phyloP scores from a whole-genome alignment of 2,888 invertebrate genomes.

The Trachelus stipa region DNA sequence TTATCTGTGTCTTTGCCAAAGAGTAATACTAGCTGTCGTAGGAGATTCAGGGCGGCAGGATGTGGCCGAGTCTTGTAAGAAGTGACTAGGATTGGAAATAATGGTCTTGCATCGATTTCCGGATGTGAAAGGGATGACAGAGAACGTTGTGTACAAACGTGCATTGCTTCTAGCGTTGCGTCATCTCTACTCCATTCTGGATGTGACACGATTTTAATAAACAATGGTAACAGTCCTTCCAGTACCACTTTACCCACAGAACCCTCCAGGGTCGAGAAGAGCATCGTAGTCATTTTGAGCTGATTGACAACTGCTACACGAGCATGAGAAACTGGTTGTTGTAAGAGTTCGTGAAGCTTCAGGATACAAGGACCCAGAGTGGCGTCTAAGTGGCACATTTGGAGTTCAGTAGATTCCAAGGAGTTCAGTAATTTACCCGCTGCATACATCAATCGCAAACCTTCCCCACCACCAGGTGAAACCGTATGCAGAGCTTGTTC shows the following conservation, averaged over 20 bases:
- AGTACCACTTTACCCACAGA: conserved; percentile 63
- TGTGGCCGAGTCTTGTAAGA: conserved; percentile 66
- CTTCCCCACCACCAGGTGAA: conserved; percentile 75
- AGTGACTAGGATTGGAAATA: conserved; percentile 48
- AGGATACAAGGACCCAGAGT: conserved; percentile 77
- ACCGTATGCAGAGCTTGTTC: conserved; percentile 70
- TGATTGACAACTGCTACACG: conserved; percentile 70
- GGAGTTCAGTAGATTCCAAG: conserved; percentile 71
- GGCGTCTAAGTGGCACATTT: conserved; percentile 77
- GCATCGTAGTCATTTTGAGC: conserved; percentile 76
- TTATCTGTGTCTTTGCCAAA: conserved; percentile 65
- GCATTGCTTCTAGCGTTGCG: conserved; percentile 74
- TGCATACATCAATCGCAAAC: conserved; percentile 80
- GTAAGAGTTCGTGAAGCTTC: conserved; percentile 70
- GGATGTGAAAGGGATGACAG: conserved; percentile 55
- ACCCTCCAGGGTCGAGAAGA: conserved; percentile 74
- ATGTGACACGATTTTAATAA: conserved; percentile 70
- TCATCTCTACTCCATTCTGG: conserved; percentile 73
- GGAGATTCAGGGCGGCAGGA: conserved; percentile 61
- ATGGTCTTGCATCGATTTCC: conserved; percentile 49
- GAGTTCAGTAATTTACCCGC: conserved; percentile 80
- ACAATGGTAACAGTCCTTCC: conserved; percentile 70
- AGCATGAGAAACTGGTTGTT: conserved; percentile 40
- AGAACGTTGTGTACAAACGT: conserved; percentile 53
- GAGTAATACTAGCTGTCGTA: conserved; percentile 65